phyloP scores from a whole-genome alignment of 1,140 invertebrate genomes.

The Drosophila kanapiae region DNA sequence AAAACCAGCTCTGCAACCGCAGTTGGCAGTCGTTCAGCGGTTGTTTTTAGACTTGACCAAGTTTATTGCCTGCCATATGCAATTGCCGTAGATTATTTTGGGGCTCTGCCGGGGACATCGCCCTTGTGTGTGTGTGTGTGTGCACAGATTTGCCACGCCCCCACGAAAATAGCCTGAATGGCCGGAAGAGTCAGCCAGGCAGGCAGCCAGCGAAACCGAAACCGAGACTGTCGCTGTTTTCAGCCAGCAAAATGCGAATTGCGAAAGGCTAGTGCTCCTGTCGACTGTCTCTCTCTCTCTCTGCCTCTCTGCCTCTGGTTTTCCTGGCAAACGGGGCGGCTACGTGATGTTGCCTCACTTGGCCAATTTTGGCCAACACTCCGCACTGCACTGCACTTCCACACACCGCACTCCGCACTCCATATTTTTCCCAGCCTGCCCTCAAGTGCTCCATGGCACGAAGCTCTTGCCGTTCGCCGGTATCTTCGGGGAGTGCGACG shows the following conservation, averaged over 20 bases:
- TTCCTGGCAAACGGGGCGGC: conserved; percentile 36
- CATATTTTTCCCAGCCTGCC: neutral
- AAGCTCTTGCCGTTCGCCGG: conserved; percentile 18
- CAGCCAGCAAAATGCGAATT: conserved; percentile 33
- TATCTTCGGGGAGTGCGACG: conserved; percentile 23
- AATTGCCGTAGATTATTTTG: conserved; percentile 79
- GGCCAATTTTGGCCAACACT: conserved; percentile 69
- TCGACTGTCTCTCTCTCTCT: neutral
- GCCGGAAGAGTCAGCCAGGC: conserved; percentile 7
- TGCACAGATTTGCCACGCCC: conserved; percentile 50
- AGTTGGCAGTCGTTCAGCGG: conserved; percentile 47
- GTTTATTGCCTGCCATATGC: conserved; percentile 81
- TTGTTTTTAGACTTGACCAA: conserved; percentile 78
- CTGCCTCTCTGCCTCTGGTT: neutral
- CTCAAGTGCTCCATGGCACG: conserved; percentile 36
- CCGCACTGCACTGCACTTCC: neutral
- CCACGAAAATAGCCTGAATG: conserved; percentile 9
- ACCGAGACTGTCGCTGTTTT: conserved; percentile 24
- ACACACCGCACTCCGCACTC: neutral
- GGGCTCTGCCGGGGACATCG: conserved; percentile 31
- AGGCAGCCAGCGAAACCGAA: conserved; percentile 37
- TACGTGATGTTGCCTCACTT: conserved; percentile 74
- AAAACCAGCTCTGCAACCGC: conserved; percentile 33
- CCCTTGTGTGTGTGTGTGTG: conserved; percentile 21
- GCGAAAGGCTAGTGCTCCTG: conserved; percentile 3